These are phyloP conservation scores for Rhinoderma darwinii DNA, from an alignment of 2,113 vertebrate genomes.

Conservation along the genomic window DNA sequence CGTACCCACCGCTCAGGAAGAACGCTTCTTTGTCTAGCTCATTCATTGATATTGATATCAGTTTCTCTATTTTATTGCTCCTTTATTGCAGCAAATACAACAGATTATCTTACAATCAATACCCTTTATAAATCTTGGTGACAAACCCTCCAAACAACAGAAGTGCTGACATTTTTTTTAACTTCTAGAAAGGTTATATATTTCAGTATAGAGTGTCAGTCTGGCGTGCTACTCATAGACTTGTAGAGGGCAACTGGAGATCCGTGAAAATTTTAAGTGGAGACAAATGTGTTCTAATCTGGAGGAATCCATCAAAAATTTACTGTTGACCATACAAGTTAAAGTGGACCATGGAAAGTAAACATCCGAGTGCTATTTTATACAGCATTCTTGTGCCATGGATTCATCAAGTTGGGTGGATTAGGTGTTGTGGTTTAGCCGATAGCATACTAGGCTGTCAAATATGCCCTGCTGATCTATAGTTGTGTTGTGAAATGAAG, in stretches of 20 bases:
- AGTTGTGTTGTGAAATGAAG: neutral
- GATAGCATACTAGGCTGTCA: neutral
- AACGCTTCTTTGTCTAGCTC: slow-evolving; percentile 5
- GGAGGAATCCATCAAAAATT: neutral
- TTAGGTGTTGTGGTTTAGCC: neutral
- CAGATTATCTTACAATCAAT: neutral
- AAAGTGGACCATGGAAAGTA: neutral
- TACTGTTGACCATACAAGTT: neutral
- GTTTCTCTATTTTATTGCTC: neutral
- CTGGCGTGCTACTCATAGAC: neutral
- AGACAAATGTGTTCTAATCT: neutral
- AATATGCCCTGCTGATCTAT: neutral
- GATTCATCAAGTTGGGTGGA: neutral
- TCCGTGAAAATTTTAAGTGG: neutral
- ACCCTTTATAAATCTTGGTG: neutral
- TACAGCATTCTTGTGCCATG: neutral
- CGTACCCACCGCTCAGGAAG: slow-evolving; percentile 34
- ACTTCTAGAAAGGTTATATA: neutral
- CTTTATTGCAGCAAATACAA: neutral
- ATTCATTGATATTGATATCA: neutral
- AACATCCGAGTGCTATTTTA: neutral
- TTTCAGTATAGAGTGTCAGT: neutral
- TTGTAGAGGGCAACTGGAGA: neutral
- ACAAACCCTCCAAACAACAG: neutral
- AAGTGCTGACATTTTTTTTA: neutral